phyloP scores from a whole-genome alignment of 2,113 vertebrate genomes.

The Todiramphus chloris region DNA sequence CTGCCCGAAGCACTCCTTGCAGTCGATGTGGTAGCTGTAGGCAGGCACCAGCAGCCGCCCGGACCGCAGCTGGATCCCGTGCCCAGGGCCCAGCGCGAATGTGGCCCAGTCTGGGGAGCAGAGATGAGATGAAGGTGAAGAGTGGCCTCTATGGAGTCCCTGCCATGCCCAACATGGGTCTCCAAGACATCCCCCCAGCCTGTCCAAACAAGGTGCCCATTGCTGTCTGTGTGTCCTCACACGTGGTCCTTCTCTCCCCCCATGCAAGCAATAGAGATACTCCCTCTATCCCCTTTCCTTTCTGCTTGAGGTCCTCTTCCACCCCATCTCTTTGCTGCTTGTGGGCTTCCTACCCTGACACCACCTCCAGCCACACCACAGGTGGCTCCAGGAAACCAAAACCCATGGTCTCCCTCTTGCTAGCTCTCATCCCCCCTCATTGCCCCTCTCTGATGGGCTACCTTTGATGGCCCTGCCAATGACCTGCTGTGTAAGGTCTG shows the following conservation, averaged over 20 bases:
- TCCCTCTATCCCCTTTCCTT: too few species aligned
- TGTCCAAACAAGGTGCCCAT: background rate
- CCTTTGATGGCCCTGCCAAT: conserved; percentile 77
- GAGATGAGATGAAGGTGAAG: background rate
- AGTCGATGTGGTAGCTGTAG: conserved; percentile 90
- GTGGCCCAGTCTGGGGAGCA: conserved; percentile 89
- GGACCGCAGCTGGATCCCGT: conserved; percentile 89
- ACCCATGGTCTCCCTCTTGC: rapidly evolving
- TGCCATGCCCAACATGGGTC: rapidly evolving
- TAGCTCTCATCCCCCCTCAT: background rate
- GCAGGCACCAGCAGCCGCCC: conserved; percentile 91
- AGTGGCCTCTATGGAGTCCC: background rate
- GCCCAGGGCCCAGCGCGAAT: conserved; percentile 90
- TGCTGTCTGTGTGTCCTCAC: background rate
- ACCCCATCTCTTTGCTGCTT: background rate
- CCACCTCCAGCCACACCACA: rapidly evolving
- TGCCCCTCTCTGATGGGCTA: background rate
- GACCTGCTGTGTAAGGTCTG: conserved; percentile 85
- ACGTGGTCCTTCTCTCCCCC: background rate
- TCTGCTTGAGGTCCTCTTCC: background rate
- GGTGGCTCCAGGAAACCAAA: background rate
- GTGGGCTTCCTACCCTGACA: rapidly evolving
- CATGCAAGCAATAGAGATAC: rapidly evolving
- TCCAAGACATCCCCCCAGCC: background rate
- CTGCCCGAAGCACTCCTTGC: conserved; percentile 86